Base-by-base conservation (phyloP, 2,113 vertebrate genomes). In the Polyodon spathula region DNA sequence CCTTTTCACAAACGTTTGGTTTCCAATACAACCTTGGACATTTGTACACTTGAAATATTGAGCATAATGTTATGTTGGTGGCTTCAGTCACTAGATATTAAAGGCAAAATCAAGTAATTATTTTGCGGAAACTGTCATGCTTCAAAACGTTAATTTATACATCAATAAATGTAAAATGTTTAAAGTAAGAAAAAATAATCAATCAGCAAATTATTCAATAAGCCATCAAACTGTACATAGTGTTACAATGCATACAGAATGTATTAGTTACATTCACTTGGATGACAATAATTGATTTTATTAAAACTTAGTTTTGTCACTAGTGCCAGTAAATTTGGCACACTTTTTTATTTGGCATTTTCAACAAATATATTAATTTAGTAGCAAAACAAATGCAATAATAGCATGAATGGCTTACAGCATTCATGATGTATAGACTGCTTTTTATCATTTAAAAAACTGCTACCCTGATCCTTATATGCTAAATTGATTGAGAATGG, bases 221-320 rank as follows among this genome's bases (percentile, higher is more conserved):
- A 69, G 79, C 75, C 83, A 83, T 79, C 72, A 68, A 70, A 86
- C 81, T 84, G 78, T 84, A 84, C 84, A 86, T 60, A 77, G 80
- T 82, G 72, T 80, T 84, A 86, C 79, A 87, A 83, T 81, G 81
- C 64, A 70, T 76, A 82, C 74, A 81, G 80, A 83, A 83, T 84
- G 79, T 78, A 69, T 79, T 63, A 74, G 74, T 74, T 85, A 85
- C 83, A 84, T 86, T 86, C 79, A 83, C 79, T 84, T 76, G 75
- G 73, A 84, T 75, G 76, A 85, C 81, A 82, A 76, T 79, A 76
- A 79, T 60, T 71, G 71, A 75, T 80, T 81, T 82, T 76, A 78
- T 70, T 81, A 75, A 63, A 76, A 79, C 79, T 41, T 78, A 81
- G 81, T 78, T 73, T 83, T 69, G 76, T 76, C 72, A 76, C 71